Conservation (phyloP, 1,140 invertebrate species). For the Bombus pascuorum region DNA sequence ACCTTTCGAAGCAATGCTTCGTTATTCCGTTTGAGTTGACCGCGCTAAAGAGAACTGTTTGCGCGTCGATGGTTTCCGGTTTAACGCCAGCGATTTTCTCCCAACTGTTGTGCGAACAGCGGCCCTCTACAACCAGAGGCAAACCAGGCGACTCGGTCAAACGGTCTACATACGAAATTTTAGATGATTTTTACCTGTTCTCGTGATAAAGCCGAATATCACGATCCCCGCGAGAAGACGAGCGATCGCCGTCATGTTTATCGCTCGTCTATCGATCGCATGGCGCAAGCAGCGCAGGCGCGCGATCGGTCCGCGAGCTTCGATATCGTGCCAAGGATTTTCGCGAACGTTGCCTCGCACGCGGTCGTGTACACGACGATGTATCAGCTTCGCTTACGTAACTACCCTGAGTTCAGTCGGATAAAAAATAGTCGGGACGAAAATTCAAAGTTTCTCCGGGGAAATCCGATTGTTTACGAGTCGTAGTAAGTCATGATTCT, state of each 20-base stretch:
- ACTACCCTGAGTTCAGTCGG: neutral
- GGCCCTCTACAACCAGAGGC: conserved; percentile 52
- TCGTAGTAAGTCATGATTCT: no score
- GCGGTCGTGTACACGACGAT: neutral
- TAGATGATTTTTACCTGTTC: conserved; percentile 10
- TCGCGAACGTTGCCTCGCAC: conserved; percentile 17
- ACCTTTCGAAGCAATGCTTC: conserved; percentile 74
- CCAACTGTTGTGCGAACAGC: conserved; percentile 69
- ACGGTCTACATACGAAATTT: neutral
- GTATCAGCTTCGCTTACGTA: neutral
- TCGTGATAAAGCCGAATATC: conserved; percentile 16
- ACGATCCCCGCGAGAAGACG: conserved; percentile 23
- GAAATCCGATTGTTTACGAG: neutral
- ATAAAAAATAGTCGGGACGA: neutral
- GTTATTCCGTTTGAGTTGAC: conserved; percentile 74
- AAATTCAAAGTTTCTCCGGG: neutral
- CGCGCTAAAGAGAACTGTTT: conserved; percentile 64
- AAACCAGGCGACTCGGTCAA: neutral
- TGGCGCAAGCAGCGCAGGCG: neutral
- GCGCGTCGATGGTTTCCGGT: conserved; percentile 66
- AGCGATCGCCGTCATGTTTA: conserved; percentile 19
- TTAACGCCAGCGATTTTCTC: conserved; percentile 75
- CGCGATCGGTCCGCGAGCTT: neutral
- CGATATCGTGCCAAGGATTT: conserved; percentile 43
- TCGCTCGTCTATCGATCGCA: neutral